A percentile compares a stretch with the other conserved stretches of the same genome.
Conservation (phyloP, 2,113 vertebrate species). For the Chloropsis cyanopogon region DNA sequence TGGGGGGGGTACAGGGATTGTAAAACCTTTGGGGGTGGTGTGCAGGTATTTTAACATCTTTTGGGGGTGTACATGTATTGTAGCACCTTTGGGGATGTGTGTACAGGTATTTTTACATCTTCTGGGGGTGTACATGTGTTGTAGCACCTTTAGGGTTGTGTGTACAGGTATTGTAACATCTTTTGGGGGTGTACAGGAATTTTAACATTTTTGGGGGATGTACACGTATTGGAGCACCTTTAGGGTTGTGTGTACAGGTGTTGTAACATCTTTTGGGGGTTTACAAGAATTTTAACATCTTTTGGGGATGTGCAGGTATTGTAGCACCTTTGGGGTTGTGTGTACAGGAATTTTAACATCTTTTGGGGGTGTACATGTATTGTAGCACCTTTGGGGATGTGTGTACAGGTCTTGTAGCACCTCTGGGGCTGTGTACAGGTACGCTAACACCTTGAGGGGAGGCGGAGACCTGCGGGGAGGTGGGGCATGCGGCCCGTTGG, state of each 20-base stretch:
- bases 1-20: not conserved
- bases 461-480: fast-evolving
- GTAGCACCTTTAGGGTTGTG: not conserved
- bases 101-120: not conserved
- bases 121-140: not conserved
- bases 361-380: no score
- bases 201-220: not conserved
- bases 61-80: not conserved
- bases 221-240: not conserved
- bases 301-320: not conserved
- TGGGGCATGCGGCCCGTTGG: fast-evolving
- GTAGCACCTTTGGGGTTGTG: not conserved
- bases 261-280: no score
- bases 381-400: no score
- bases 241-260: no score
- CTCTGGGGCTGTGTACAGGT: not conserved
- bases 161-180: not conserved
- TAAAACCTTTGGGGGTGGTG: not conserved
- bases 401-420: not conserved
- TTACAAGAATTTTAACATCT: not conserved
- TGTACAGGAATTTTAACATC: no score
- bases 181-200: not conserved
- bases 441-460: no score
- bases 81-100: not conserved
- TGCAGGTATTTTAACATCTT: no score